Evolutionary conservation across 2,113 vertebrate genomes (phyloP), one percentile per base, ranked within the genome.

Genomic region (Gobio gobio): DNA sequence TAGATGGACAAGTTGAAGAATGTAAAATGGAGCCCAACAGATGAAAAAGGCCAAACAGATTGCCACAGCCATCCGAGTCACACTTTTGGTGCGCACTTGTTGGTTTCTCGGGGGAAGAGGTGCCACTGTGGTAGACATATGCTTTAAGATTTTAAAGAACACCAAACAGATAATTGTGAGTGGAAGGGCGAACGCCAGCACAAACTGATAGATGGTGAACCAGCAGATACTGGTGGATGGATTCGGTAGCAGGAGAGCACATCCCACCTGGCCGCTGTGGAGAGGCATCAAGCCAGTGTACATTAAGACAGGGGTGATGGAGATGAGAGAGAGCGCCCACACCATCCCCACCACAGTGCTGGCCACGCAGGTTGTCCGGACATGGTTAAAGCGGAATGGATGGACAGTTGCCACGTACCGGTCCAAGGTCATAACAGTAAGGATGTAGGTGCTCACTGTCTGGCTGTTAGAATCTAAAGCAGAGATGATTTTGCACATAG

Each of bases 161-260:
- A 94, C 94, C 58, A 93, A 82, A 1, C 96, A 96, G 89, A 96
- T 97, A 70, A 97, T 90, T 47, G 87, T 58, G 66, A 97, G 14
- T 0, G 96, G 96, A 77, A 96, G 89, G 0, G 95, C 96, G 13
- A 97, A 97, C 1, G 95, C 95, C 85, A 97, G 88, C 90, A 95
- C 92, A 91, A 97, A 97, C 91, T 96, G 96, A 63, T 96, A 97
- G 75, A 97, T 94, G 0, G 96, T 97, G 89, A 96, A 97, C 96
- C 96, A 97, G 87, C 95, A 96, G 58, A 93, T 94, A 87, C 94
- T 91, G 0, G 91, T 94, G 87, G 93, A 90, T 0, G 95, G 95
- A 83, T 97, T 91, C 51, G 96, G 96, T 58, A 97, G 93, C 59
- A 96, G 90, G 82, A 97, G 94, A 7, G 95, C 95, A 1, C 96